Evolutionary conservation across 1,140 invertebrate species (phyloP).

Genomic region (Drosophila bocqueti): DNA sequence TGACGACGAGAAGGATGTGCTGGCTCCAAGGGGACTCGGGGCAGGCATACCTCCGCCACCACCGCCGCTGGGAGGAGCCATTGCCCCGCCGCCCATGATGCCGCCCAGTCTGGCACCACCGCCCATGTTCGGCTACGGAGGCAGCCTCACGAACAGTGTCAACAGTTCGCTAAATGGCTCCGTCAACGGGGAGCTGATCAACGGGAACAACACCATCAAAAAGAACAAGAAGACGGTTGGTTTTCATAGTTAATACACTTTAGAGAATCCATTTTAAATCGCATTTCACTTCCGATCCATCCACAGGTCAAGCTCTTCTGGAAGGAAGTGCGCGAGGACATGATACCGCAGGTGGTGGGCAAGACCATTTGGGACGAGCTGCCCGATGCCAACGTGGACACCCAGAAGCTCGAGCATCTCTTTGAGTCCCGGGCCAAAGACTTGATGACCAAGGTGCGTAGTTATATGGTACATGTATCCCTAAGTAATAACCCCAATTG

Average conservation of each 20-base stretch:
- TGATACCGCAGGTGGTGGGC: constrained; percentile 88
- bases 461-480: not conserved
- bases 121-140: constrained; percentile 84
- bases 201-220: constrained; percentile 86
- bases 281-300: not conserved
- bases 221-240: constrained; percentile 97
- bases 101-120: constrained; percentile 84
- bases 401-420: constrained; percentile 96
- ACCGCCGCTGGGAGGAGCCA: constrained; percentile 85
- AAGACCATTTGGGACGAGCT: constrained; percentile 98
- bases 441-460: constrained; percentile 94
- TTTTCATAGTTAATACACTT: not conserved
- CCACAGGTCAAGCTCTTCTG: constrained; percentile 96
- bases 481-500: constrained; percentile 20
- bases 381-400: constrained; percentile 93
- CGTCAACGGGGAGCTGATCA: constrained; percentile 79
- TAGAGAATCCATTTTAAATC: not conserved
- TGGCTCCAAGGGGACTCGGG: constrained; percentile 87
- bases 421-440: constrained; percentile 99
- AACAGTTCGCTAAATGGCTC: constrained; percentile 83
- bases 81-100: constrained; percentile 85
- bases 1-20: constrained; percentile 90
- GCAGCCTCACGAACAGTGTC: constrained; percentile 78
- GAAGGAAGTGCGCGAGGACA: constrained; percentile 96
- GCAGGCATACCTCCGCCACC: constrained; percentile 90